Evolutionary conservation across 1,140 invertebrate species (phyloP).

Genomic region (Drosophila sechellia): DNA sequence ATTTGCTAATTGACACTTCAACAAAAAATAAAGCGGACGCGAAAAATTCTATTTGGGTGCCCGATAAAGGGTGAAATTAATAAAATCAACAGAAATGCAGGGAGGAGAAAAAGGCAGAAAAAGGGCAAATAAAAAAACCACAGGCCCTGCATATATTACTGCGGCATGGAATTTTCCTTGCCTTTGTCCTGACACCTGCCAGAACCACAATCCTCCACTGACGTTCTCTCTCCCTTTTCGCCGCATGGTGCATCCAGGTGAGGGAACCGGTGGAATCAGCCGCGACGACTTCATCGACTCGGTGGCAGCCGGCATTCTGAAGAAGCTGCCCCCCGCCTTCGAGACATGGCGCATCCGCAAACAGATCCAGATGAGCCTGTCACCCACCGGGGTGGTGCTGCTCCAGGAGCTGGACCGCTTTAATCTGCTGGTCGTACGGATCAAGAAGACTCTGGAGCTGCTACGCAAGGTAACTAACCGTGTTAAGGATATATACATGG

Average conservation of each 20-base stretch:
- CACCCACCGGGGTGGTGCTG: constrained; percentile 93
- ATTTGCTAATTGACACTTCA: constrained; percentile 79
- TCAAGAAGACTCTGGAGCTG: constrained; percentile 89
- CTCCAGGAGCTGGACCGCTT: constrained; percentile 95
- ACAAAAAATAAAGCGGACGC: constrained; percentile 52
- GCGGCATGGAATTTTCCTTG: constrained; percentile 43
- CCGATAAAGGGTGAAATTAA: constrained; percentile 66
- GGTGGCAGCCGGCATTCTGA: constrained; percentile 90
- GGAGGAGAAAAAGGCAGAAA: neutral
- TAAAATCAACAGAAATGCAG: constrained; percentile 57
- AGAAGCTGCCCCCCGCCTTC: constrained; percentile 90
- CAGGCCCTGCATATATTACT: constrained; percentile 63
- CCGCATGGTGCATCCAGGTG: constrained; percentile 46
- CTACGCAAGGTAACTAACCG: constrained; percentile 88
- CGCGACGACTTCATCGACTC: constrained; percentile 93
- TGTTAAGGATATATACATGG: neutral
- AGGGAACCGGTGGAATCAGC: constrained; percentile 87
- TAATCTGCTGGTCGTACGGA: constrained; percentile 91
- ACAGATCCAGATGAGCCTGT: constrained; percentile 90
- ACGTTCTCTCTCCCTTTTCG: constrained; percentile 9
- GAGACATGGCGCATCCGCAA: constrained; percentile 92
- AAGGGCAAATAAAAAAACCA: constrained; percentile 46
- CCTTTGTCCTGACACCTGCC: constrained; percentile 19
- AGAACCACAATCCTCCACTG: constrained; percentile 37
- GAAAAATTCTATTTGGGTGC: constrained; percentile 36